These are phyloP conservation scores for Salvator merianae DNA, from an alignment of 2,113 vertebrate species.

Conservation along the genomic window DNA sequence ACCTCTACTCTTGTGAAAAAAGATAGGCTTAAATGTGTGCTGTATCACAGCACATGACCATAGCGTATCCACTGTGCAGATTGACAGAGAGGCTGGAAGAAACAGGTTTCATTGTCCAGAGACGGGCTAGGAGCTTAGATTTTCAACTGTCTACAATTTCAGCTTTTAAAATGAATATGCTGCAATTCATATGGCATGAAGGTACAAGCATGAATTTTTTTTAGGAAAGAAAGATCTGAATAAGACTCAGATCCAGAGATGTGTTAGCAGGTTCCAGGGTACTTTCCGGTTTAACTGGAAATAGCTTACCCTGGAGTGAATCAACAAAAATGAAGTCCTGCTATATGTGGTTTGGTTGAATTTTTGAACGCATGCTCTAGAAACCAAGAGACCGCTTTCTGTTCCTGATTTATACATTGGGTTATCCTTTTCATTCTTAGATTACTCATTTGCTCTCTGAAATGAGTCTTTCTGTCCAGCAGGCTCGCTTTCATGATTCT, in stretches of 20 bases:
- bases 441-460: no score
- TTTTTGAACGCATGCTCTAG: no score
- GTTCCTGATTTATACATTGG: no score
- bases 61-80: slow-evolving; percentile 41
- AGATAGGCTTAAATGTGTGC: slow-evolving; percentile 58
- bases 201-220: slow-evolving; percentile 32
- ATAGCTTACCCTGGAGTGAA: neutral
- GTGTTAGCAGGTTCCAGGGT: slow-evolving; percentile 19
- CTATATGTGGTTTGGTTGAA: neutral
- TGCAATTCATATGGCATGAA: slow-evolving; percentile 42
- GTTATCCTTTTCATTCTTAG: no score
- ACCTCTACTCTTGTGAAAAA: slow-evolving; percentile 40
- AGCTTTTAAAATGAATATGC: slow-evolving; percentile 54
- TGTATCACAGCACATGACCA: slow-evolving; percentile 34
- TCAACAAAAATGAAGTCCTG: neutral
- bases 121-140: slow-evolving; percentile 43
- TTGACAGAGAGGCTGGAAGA: slow-evolving; percentile 43
- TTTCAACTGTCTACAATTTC: slow-evolving; percentile 48
- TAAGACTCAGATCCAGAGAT: slow-evolving; percentile 13
- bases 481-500: no score
- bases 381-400: no score
- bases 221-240: slow-evolving; percentile 40
- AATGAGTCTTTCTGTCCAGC: no score
- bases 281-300: slow-evolving; percentile 27
- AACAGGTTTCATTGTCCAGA: slow-evolving; percentile 50